Evolutionary conservation across 2,888 invertebrate genomes (phyloP), one percentile per base, ranked within the genome.

Genomic region (Ypsolopha scabrella): DNA sequence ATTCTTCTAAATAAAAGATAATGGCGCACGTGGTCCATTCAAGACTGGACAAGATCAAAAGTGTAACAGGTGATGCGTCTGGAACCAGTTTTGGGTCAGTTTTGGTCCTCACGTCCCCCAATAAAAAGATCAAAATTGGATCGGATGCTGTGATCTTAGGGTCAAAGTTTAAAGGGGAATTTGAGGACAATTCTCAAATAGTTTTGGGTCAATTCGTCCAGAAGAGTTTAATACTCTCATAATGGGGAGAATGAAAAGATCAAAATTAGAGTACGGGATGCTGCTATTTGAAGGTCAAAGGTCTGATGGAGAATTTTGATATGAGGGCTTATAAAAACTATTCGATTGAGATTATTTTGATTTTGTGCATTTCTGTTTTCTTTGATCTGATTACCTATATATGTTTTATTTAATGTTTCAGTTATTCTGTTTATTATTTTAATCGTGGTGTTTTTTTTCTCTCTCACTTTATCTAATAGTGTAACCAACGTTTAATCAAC

Each of bases 21-120:
- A 33, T n/a, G 1, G 8, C 7, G 14, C 47, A 34, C 2, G 47
- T 47, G 36, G 10, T 14, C 48, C 10, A 8, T 33, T 50, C 2
- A 46, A 41, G 7, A 51, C 45, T 38, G 51, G 46, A 34, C 41
- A 54, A 58, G 58, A 56, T 57, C 53, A 54, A 57, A 58, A 50
- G 43, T 55, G 52, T 53, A 57, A 39, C 56, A 53, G 46, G 53
- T 43, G 56, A 57, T 54, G 54, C 2, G 24, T 24, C 24, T 24
- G 24, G 24, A 34, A 46, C 46, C 11, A 6, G 46, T 46, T 46
- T 46, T n/a, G 43, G 46, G 13, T 46, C 33, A 24, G 11, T n/a
- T 24, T 24, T 13, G 14, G 44, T 13, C 44, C 11, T 11, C 33
- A 39, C 39, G 39, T 39, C n/a, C 38, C 39, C 39, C 39, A 39